Conservation (phyloP, 2,888 invertebrate genomes). For the Hydrotaea diabolus region DNA sequence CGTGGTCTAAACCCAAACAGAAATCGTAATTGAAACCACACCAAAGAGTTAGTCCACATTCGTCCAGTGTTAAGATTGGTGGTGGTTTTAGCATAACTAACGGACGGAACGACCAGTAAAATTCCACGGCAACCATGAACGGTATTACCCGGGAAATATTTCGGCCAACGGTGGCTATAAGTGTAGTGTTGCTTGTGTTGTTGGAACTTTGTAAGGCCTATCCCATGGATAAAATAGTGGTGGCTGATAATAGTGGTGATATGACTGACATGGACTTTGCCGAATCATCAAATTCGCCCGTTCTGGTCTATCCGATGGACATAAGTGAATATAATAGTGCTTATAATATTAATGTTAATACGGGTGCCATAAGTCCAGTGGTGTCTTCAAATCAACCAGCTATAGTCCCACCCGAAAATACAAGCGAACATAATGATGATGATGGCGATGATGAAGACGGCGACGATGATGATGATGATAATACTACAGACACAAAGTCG, state of each 20-base stretch:
- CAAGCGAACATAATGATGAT: too few relatives aligned
- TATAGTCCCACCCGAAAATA: too few relatives aligned
- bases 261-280: neutral
- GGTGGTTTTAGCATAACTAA: neutral
- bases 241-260: slow-evolving; percentile 10
- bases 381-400: too few relatives aligned
- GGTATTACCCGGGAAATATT: neutral
- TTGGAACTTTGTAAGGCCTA: slow-evolving; percentile 34
- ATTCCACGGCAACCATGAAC: neutral
- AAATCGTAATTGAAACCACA: slow-evolving; percentile 19
- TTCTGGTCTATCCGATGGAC: too few relatives aligned
- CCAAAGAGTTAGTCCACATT: neutral
- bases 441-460: too few relatives aligned
- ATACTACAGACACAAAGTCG: too few relatives aligned
- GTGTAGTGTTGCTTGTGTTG: slow-evolving; percentile 7
- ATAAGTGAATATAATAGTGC: too few relatives aligned
- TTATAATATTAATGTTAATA: too few relatives aligned
- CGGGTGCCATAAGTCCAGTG: too few relatives aligned
- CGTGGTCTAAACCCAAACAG: slow-evolving; percentile 6
- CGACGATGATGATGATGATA: neutral
- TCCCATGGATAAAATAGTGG: slow-evolving; percentile 25
- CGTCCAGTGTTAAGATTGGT: slow-evolving; percentile 20
- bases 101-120: slow-evolving; percentile 5
- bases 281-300: slow-evolving; percentile 40
- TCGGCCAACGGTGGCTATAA: neutral